Evolutionary conservation across 2,888 invertebrate genomes (phyloP).

Genomic region (Epinotia brunnichana): DNA sequence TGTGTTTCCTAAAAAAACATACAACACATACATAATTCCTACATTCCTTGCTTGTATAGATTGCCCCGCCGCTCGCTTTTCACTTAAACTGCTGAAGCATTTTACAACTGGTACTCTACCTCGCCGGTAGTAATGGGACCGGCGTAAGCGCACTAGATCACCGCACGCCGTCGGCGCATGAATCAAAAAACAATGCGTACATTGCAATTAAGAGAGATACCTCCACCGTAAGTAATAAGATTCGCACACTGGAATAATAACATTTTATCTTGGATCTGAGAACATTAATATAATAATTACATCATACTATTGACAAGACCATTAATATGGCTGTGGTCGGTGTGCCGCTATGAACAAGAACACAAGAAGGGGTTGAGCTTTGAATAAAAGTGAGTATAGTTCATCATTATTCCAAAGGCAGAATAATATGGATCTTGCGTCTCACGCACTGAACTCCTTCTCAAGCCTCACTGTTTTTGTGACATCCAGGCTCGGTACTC

Average conservation of each 20-base stretch:
- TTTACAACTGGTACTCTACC: constrained; percentile 26
- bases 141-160: constrained; percentile 62
- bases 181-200: constrained; percentile 57
- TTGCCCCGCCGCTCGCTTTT: constrained; percentile 10
- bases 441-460: neutral
- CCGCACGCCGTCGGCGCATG: constrained; percentile 55
- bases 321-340: constrained; percentile 69
- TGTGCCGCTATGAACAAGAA: constrained; percentile 47
- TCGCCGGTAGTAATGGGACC: constrained; percentile 57
- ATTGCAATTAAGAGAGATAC: constrained; percentile 69
- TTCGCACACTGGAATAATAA: constrained; percentile 64
- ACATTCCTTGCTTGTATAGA: too few species aligned
- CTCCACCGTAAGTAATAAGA: constrained; percentile 64
- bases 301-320: constrained; percentile 75
- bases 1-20: too few species aligned
- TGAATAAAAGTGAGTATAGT: neutral
- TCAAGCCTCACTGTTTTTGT: neutral
- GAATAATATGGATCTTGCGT: neutral
- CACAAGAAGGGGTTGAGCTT: constrained; percentile 45
- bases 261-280: constrained; percentile 70
- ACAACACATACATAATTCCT: too few species aligned
- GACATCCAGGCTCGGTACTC: too few species aligned
- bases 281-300: constrained; percentile 79
- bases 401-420: too few species aligned
- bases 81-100: constrained; percentile 8